Percentiles rank a stretch among this genome's conserved stretches.
Evolutionary conservation across 2,888 invertebrate species (phyloP).

Genomic region (Eupeodes latifasciatus): DNA sequence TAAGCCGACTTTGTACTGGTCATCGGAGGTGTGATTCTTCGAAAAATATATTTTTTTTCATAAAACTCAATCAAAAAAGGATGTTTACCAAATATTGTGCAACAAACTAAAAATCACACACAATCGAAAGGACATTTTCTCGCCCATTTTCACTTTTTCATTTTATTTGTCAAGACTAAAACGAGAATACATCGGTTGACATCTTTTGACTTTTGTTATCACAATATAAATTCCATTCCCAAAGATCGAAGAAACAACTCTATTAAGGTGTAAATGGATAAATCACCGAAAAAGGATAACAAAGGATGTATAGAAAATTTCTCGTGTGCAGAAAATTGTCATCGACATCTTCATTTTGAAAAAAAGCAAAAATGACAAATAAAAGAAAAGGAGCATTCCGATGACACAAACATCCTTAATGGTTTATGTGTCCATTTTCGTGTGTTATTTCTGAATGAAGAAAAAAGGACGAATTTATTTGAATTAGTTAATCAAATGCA

Average conservation of each 20-base stretch:
- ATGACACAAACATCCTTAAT: conserved; percentile 51
- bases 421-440: conserved; percentile 55
- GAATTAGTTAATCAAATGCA: conserved; percentile 54
- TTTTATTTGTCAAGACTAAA: background rate
- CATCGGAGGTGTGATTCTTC: conserved; percentile 60
- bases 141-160: conserved; percentile 34
- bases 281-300: conserved; percentile 63
- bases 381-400: conserved; percentile 1
- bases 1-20: conserved; percentile 39
- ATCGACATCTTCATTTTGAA: conserved; percentile 61
- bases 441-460: conserved; percentile 32
- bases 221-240: conserved; percentile 17
- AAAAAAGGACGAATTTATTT: conserved; percentile 48
- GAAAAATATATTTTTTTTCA: conserved; percentile 31
- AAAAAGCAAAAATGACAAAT: background rate
- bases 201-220: conserved; percentile 35
- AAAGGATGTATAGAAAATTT: conserved; percentile 45
- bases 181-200: conserved; percentile 20
- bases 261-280: conserved; percentile 73
- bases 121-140: conserved; percentile 64
- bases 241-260: conserved; percentile 50
- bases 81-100: conserved; percentile 70
- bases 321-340: conserved; percentile 43
- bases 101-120: conserved; percentile 57
- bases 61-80: conserved; percentile 45